A percentile compares a stretch with the other conserved stretches of the same genome.
phyloP scores from a whole-genome alignment of 2,113 vertebrate species.

The Python bivittatus region DNA sequence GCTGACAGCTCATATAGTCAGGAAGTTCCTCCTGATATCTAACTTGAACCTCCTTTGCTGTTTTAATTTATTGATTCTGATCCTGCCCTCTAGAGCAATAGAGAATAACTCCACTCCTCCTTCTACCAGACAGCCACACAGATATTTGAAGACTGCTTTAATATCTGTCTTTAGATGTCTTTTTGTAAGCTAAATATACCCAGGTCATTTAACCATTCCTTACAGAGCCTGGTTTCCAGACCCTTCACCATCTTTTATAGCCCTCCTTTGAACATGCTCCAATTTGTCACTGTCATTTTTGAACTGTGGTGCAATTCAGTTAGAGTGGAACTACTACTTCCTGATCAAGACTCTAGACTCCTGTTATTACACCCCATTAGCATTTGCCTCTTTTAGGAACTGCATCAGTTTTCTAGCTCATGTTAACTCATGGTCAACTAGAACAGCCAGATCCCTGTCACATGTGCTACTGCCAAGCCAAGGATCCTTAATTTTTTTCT shows the following conservation, averaged over 20 bases:
- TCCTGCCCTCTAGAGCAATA: neutral
- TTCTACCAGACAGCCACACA: neutral
- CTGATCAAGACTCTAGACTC: neutral
- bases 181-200: neutral
- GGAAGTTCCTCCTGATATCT: neutral
- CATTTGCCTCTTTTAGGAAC: neutral
- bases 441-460: neutral
- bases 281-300: neutral
- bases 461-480: neutral
- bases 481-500: neutral
- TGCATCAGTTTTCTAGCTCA: neutral
- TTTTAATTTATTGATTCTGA: neutral
- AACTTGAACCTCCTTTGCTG: neutral
- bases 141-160: neutral
- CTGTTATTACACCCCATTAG: neutral
- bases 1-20: neutral
- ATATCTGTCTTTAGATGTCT: neutral
- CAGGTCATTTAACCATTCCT: neutral
- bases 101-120: neutral
- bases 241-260: neutral
- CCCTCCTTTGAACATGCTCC: neutral
- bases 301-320: neutral
- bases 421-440: neutral
- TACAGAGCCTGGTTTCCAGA: neutral
- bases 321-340: neutral